Evolutionary conservation across 37 sponge, comb jelly and placozoan genomes (phyloP).

Genomic region (Eunapius fragilis): DNA sequence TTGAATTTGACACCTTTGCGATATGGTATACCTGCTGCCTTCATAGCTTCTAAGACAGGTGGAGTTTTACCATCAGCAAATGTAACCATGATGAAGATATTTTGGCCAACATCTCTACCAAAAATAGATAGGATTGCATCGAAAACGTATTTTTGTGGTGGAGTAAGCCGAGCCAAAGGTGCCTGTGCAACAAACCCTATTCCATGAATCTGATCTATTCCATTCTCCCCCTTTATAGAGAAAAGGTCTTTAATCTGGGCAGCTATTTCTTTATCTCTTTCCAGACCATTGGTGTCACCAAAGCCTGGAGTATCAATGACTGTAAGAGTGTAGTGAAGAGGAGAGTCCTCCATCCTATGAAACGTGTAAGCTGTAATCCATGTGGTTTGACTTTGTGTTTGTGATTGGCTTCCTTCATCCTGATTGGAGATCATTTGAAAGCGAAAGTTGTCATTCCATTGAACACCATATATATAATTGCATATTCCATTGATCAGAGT

Average conservation of each 20-base stretch:
- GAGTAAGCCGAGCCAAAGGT: conserved; percentile 46
- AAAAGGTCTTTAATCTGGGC: conserved; percentile 60
- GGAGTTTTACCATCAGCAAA: conserved; percentile 64
- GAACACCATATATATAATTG: conserved; percentile 70
- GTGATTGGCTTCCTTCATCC: neutral
- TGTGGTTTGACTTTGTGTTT: conserved; percentile 51
- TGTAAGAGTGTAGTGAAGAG: conserved; percentile 38
- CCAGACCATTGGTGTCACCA: conserved; percentile 51
- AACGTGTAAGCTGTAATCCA: conserved; percentile 67
- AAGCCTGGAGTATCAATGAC: conserved; percentile 74
- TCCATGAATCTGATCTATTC: conserved; percentile 57
- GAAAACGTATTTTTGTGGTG: conserved; percentile 59
- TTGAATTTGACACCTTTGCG: conserved; percentile 46
- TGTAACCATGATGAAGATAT: conserved; percentile 60
- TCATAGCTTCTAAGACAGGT: conserved; percentile 48
- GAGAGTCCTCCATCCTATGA: conserved; percentile 22
- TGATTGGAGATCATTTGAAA: conserved; percentile 49
- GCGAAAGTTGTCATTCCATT: conserved; percentile 72
- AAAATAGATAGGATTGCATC: conserved; percentile 58
- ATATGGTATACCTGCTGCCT: conserved; percentile 36
- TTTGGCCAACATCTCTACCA: conserved; percentile 58
- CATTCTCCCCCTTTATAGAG: conserved; percentile 10
- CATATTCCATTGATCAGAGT: conserved; percentile 77
- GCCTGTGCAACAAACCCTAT: conserved; percentile 68
- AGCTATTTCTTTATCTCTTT: conserved; percentile 35